Conservation (phyloP, 1,140 invertebrate genomes). For the Orchestia grillus region DNA sequence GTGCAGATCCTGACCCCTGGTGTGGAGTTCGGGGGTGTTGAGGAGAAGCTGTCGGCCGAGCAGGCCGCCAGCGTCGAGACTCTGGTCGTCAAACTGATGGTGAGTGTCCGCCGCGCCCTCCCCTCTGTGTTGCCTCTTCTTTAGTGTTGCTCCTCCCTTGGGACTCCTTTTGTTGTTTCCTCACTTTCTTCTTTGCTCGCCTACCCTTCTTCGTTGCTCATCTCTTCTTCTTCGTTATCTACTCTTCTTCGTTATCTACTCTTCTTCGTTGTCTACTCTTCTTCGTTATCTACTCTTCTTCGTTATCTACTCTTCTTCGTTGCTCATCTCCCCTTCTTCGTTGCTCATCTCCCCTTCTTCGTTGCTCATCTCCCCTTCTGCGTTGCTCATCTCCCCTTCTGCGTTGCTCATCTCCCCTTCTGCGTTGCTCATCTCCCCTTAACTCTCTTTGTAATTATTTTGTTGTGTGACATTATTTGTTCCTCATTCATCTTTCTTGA, state of each 20-base stretch:
- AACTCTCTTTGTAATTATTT: no score
- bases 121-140: background rate
- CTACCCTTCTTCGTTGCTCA: background rate
- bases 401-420: no score
- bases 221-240: background rate
- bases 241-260: background rate
- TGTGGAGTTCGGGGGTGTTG: background rate
- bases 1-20: conserved; percentile 33
- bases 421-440: no score
- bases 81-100: conserved; percentile 22
- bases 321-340: no score
- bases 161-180: background rate
- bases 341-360: no score
- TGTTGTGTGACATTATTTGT: no score
- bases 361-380: no score
- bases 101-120: background rate
- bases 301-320: no score
- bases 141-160: background rate
- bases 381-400: no score
- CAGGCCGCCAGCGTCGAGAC: conserved; percentile 35
- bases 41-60: conserved; percentile 11
- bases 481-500: no score
- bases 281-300: no score
- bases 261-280: background rate
- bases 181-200: background rate